These are phyloP conservation scores for Gryllus longicercus DNA, from an alignment of 2,888 invertebrate genomes.

Conservation along the genomic window DNA sequence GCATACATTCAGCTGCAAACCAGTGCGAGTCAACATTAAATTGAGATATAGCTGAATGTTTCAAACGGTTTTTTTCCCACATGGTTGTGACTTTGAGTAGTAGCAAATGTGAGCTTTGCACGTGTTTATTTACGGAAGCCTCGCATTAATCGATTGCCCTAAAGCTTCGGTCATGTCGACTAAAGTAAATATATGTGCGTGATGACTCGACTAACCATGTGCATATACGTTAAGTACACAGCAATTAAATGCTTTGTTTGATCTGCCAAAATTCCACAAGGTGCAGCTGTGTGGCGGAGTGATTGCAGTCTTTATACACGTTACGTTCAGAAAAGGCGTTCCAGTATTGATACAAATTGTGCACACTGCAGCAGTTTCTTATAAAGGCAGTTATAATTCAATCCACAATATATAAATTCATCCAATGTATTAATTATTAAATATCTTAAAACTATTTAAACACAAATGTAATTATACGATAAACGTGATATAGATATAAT, in stretches of 20 bases:
- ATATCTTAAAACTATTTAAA: too few species aligned
- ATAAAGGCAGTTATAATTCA: too few species aligned
- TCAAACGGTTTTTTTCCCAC: not conserved
- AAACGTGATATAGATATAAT: too few species aligned
- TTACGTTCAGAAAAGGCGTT: not conserved
- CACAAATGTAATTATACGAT: too few species aligned
- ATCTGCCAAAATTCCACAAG: not conserved
- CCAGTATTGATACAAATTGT: constrained; percentile 20
- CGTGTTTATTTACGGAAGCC: constrained; percentile 8
- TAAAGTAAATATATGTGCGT: not conserved
- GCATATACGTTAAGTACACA: not conserved
- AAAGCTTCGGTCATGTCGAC: not conserved
- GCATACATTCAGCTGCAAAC: not conserved
- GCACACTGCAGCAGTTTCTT: not conserved
- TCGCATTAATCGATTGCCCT: not conserved
- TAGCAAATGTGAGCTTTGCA: not conserved
- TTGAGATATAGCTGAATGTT: not conserved
- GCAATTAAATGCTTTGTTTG: constrained; percentile 8
- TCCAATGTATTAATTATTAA: too few species aligned
- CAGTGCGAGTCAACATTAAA: not conserved
- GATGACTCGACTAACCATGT: not conserved
- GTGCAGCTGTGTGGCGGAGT: not conserved
- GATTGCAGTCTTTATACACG: too few species aligned
- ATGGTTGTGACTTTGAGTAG: not conserved
- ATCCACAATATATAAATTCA: too few species aligned